Conservation (phyloP, 2,888 invertebrate species). For the Cacoxenus indagator region DNA sequence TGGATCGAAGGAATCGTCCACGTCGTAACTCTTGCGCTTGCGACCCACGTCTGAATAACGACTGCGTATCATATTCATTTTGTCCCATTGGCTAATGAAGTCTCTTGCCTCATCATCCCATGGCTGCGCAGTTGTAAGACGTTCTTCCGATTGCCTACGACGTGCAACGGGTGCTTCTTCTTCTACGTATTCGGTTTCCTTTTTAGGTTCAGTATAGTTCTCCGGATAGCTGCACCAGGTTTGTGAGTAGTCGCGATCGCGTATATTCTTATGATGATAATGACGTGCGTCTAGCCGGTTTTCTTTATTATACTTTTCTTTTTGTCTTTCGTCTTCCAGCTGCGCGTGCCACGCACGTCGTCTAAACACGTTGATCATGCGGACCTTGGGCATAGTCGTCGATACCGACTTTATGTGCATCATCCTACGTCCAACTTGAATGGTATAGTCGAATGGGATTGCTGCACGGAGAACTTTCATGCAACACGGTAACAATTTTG, state of each 20-base stretch:
- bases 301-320: not conserved
- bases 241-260: slow-evolving; percentile 48
- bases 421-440: too few relatives aligned
- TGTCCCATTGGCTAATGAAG: not conserved
- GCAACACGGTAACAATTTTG: too few relatives aligned
- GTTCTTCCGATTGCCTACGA: slow-evolving; percentile 7
- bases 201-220: slow-evolving; percentile 27
- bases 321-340: slow-evolving; percentile 43
- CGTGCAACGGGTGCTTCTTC: slow-evolving; percentile 27
- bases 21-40: too few relatives aligned
- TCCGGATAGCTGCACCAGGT: slow-evolving; percentile 60
- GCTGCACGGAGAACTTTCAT: too few relatives aligned
- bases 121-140: slow-evolving; percentile 13
- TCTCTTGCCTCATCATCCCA: not conserved
- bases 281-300: slow-evolving; percentile 50
- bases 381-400: too few relatives aligned
- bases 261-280: slow-evolving; percentile 45
- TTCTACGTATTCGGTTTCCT: slow-evolving; percentile 34
- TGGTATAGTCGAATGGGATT: too few relatives aligned
- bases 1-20: not conserved
- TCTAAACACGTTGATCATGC: too few relatives aligned
- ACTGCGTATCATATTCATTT: not conserved
- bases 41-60: not conserved
- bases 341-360: too few relatives aligned
- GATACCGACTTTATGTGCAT: too few relatives aligned